These are phyloP conservation scores for Nannospalax galili DNA, from an alignment of 2,113 vertebrate species.

Conservation along the genomic window DNA sequence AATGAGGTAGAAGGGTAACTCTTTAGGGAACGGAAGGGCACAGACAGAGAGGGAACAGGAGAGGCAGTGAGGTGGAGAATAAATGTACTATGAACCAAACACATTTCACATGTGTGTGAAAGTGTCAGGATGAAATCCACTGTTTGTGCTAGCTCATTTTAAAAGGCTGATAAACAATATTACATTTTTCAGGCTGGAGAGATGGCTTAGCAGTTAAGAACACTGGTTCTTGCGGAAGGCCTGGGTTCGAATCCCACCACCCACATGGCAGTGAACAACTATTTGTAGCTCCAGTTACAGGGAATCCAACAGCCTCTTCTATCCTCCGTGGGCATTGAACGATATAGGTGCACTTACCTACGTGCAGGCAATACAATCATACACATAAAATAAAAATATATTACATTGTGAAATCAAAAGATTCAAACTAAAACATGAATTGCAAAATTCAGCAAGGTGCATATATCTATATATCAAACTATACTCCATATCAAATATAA, in stretches of 20 bases:
- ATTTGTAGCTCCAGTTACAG: not conserved
- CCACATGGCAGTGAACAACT: not conserved
- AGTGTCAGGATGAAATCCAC: not conserved
- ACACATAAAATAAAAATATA: no score
- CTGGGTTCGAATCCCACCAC: not conserved
- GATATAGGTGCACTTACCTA: no score
- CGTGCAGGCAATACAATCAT: no score
- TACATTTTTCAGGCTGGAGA: not conserved
- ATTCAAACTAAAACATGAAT: not conserved
- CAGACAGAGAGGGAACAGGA: not conserved
- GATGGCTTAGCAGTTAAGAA: not conserved
- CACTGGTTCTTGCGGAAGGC: not conserved
- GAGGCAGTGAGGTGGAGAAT: not conserved
- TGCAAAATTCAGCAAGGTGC: not conserved
- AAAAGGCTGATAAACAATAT: not conserved
- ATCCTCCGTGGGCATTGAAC: not conserved
- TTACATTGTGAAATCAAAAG: not conserved
- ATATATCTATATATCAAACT: not conserved
- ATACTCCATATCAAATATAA: no score
- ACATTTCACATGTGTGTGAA: not conserved
- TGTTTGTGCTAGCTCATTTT: not conserved
- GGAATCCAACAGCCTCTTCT: not conserved
- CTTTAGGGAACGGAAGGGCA: not conserved
- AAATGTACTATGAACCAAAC: not conserved
- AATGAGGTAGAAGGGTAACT: not conserved